Conservation (phyloP, 2,797 vertebrate genomes). For the Labroides dimidiatus region DNA sequence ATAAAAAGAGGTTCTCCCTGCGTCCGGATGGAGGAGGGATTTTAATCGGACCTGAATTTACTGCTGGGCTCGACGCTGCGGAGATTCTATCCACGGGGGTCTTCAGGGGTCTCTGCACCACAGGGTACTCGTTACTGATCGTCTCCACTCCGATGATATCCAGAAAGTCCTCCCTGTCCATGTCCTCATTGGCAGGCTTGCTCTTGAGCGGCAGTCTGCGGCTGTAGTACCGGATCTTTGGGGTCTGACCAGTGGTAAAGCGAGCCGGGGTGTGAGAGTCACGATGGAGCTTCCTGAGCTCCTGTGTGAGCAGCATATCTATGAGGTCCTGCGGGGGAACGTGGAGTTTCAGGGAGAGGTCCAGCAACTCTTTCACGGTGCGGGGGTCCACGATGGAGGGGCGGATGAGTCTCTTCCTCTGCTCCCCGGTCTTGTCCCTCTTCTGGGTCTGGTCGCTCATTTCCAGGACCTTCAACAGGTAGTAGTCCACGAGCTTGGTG, state of each 20-base stretch:
- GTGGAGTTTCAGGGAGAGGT: slow-evolving; percentile 95
- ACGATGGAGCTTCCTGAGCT: slow-evolving; percentile 89
- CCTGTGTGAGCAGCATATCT: slow-evolving; percentile 93
- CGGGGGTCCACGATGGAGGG: slow-evolving; percentile 89
- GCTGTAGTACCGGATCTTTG: slow-evolving; percentile 85
- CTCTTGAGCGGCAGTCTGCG: slow-evolving; percentile 83
- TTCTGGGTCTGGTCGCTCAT: slow-evolving; percentile 83
- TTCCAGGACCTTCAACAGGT: slow-evolving; percentile 91
- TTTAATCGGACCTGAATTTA: slow-evolving; percentile 66
- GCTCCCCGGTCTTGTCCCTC: slow-evolving; percentile 80
- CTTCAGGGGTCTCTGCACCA: slow-evolving; percentile 88
- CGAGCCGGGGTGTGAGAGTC: slow-evolving; percentile 77
- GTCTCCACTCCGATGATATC: slow-evolving; percentile 92
- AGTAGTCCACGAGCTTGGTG: slow-evolving; percentile 92
- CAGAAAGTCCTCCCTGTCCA: slow-evolving; percentile 94
- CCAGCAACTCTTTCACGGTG: slow-evolving; percentile 91
- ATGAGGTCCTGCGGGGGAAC: slow-evolving; percentile 97
- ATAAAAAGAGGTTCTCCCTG: slow-evolving; percentile 82
- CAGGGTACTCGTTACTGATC: slow-evolving; percentile 88
- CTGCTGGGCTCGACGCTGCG: slow-evolving; percentile 46
- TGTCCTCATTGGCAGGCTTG: slow-evolving; percentile 87
- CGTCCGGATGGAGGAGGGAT: slow-evolving; percentile 85
- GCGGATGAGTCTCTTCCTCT: slow-evolving; percentile 85
- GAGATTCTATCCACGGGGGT: slow-evolving; percentile 73
- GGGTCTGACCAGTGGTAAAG: slow-evolving; percentile 84